Evolutionary conservation across 1,140 invertebrate genomes (phyloP), one percentile per base, ranked within the genome.

Genomic region (Dendrolimus punctatus): DNA sequence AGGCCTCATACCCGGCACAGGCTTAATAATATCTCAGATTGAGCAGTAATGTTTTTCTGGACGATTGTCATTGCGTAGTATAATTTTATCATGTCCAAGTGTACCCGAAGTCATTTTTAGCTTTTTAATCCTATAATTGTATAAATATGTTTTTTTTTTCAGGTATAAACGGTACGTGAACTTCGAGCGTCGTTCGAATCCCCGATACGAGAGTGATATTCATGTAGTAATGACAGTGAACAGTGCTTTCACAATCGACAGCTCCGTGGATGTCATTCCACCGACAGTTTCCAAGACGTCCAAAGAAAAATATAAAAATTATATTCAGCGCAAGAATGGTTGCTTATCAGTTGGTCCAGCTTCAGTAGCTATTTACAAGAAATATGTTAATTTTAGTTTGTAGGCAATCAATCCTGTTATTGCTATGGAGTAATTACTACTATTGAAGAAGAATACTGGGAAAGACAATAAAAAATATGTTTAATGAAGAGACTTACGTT

Each of bases 111-210:
- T 23, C 1, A 23, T 23, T 23, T 23, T 23, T 23, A 23, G 23
- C 23, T 23, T 23, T 23, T 23, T 23, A 53, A 54, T 56, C 88
- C 45, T 82, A 80, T 10, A 91, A 89, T 53, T 90, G 89, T 5
- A 89, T 89, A 49, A 91, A 92, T 57, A 91, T 93, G 64, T 88
- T 47, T 76, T 66, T 37, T 8, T 63, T 68, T 57, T 88, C 46
- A 87, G 94, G 8, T 98, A 97, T 73, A 95, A 94, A 85, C 93
- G 92, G 87, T 96, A 90, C 64, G 87, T 89, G 6, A 92, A 80
- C 88, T 90, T 84, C 71, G 90, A 80, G 64, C 86, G 68, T 60
- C 73, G 89, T 57, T 89, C 71, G 36, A 90, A 87, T 55, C 88
- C 89, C n/a, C 66, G 76, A 44, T 87, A 83, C 53, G 85, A 88